These are phyloP conservation scores for Tenthredo distinguenda DNA, from an alignment of 2,888 invertebrate genomes.

Conservation along the genomic window DNA sequence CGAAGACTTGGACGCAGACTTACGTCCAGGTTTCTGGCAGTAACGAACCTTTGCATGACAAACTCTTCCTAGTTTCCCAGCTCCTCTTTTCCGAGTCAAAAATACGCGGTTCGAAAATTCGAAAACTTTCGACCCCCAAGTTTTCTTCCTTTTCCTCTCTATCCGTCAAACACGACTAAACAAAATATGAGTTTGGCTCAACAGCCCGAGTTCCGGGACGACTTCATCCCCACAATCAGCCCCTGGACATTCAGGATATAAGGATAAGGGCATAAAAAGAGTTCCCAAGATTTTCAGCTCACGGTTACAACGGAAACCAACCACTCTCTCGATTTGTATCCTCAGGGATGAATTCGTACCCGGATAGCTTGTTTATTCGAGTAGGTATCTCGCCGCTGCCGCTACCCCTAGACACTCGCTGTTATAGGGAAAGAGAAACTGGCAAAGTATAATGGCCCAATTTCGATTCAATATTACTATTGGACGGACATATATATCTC, in stretches of 20 bases:
- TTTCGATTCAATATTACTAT: conserved; percentile 71
- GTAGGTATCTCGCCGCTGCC: background rate
- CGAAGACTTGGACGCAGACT: background rate
- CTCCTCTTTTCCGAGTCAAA: background rate
- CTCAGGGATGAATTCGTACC: background rate
- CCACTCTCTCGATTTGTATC: conserved; percentile 21
- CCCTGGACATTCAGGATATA: background rate
- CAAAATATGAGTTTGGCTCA: background rate
- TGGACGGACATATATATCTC: background rate
- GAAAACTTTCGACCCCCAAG: background rate
- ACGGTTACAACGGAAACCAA: background rate
- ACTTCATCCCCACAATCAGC: background rate
- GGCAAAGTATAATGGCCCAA: conserved; percentile 58
- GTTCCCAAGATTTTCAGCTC: background rate
- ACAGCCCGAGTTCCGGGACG: background rate
- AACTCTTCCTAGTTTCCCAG: background rate
- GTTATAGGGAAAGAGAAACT: background rate
- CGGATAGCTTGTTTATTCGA: conserved; percentile 32
- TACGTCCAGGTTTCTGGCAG: background rate
- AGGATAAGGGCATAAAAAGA: background rate
- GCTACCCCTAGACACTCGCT: background rate
- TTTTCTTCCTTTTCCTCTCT: too few relatives aligned
- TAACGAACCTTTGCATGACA: background rate
- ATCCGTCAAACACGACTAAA: background rate
- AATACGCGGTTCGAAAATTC: background rate